Evolutionary conservation across 2,797 vertebrate species (phyloP).

Genomic region (Aratinga solstitialis): DNA sequence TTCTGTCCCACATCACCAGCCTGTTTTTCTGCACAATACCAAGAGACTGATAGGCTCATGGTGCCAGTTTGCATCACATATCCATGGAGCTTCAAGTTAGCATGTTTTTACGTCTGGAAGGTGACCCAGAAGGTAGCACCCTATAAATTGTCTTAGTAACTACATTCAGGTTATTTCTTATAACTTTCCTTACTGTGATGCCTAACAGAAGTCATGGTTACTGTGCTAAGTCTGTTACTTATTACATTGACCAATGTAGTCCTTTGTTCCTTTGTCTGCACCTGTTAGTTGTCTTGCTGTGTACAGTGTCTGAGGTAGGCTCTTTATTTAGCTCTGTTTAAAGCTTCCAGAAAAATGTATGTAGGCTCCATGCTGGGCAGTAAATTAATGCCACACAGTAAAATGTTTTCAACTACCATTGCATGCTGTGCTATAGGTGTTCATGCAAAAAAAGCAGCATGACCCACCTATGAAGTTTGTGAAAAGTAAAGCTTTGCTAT

Average conservation of each 20-base stretch:
- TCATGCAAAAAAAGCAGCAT: neutral
- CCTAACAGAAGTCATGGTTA: neutral
- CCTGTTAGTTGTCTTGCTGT: neutral
- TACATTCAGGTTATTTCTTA: neutral
- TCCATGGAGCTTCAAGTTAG: neutral
- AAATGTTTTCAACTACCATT: neutral
- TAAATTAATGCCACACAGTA: neutral
- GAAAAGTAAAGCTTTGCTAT: neutral
- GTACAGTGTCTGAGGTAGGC: neutral
- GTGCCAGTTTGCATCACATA: neutral
- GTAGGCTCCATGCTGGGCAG: neutral
- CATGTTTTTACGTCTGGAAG: rapidly evolving
- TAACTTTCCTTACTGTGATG: neutral
- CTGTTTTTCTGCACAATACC: neutral
- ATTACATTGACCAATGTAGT: neutral
- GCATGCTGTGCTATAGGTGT: neutral
- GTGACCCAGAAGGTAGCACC: neutral
- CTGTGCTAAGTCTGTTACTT: neutral
- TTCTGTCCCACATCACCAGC: neutral
- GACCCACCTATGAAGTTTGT: neutral
- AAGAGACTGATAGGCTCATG: neutral
- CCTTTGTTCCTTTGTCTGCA: neutral
- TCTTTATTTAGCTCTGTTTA: neutral
- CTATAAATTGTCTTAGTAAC: neutral
- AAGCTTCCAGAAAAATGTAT: neutral